Conservation (phyloP, 2,113 vertebrate species). For the Clarias gariepinus region DNA sequence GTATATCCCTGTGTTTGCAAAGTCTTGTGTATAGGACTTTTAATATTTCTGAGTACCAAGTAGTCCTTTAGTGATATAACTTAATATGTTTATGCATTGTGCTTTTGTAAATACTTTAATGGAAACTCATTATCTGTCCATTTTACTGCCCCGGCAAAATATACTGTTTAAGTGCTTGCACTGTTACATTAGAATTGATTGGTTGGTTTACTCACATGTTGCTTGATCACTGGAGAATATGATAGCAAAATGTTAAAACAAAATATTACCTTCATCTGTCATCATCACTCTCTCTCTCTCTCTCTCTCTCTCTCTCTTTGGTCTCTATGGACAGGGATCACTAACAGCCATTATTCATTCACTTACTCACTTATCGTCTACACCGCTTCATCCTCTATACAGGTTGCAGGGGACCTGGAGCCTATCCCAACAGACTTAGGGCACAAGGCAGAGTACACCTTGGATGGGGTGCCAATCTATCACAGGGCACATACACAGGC, state of each 20-base stretch:
- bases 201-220: slow-evolving; percentile 48
- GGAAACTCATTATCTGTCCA: not conserved
- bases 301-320: too few relatives aligned
- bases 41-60: not conserved
- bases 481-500: too few relatives aligned
- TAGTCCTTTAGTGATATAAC: not conserved
- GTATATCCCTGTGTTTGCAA: not conserved
- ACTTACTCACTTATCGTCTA: too few relatives aligned
- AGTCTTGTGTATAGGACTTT: not conserved
- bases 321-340: too few relatives aligned
- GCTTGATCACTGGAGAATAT: slow-evolving; percentile 46
- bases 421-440: too few relatives aligned
- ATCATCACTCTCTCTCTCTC: too few relatives aligned
- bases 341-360: not conserved
- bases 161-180: not conserved
- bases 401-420: too few relatives aligned
- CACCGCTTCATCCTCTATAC: too few relatives aligned
- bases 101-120: not conserved
- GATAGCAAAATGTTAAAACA: slow-evolving; percentile 41
- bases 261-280: slow-evolving; percentile 30
- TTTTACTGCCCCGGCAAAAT: not conserved
- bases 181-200: slow-evolving; percentile 38
- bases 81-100: not conserved
- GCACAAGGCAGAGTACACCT: too few relatives aligned
- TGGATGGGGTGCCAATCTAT: too few relatives aligned